These are phyloP conservation scores for Nannobrachium achirus DNA, from an alignment of 2,113 vertebrate species.

Conservation along the genomic window DNA sequence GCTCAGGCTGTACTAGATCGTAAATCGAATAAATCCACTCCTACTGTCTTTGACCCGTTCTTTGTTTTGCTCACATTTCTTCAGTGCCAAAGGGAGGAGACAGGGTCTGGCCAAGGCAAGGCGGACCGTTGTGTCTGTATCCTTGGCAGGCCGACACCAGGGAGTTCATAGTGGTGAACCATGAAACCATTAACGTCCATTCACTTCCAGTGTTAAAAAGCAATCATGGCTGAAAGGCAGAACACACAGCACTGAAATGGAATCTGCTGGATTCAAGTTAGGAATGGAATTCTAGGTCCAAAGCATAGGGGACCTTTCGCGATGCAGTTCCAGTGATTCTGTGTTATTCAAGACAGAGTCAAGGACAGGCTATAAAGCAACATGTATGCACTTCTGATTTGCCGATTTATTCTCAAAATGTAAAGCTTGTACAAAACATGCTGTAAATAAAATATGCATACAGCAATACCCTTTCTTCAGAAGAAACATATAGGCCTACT, in stretches of 20 bases:
- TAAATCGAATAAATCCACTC: conserved; percentile 57
- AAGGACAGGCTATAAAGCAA: neutral
- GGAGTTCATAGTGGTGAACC: conserved; percentile 13
- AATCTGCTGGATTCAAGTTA: conserved; percentile 9
- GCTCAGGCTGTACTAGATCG: conserved; percentile 40
- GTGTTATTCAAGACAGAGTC: neutral
- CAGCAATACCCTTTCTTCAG: neutral
- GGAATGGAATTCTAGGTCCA: neutral
- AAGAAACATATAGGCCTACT: neutral
- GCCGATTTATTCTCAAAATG: conserved; percentile 19
- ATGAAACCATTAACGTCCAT: conserved; percentile 9
- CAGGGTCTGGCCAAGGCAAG: conserved; percentile 32
- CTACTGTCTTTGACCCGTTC: conserved; percentile 47
- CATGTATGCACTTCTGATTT: neutral
- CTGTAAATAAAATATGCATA: neutral
- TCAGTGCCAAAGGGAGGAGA: conserved; percentile 39
- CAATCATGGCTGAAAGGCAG: conserved; percentile 28
- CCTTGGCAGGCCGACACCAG: conserved; percentile 18
- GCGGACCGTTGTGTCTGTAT: conserved; percentile 29
- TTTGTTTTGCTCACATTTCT: conserved; percentile 36
- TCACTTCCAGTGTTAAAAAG: conserved; percentile 44
- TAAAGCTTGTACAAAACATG: conserved; percentile 18
- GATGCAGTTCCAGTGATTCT: conserved; percentile 1
- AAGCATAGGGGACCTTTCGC: conserved; percentile 14
- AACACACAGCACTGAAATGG: conserved; percentile 14